These are phyloP conservation scores for Mellivora capensis DNA, from an alignment of 2,113 vertebrate species.

Conservation along the genomic window DNA sequence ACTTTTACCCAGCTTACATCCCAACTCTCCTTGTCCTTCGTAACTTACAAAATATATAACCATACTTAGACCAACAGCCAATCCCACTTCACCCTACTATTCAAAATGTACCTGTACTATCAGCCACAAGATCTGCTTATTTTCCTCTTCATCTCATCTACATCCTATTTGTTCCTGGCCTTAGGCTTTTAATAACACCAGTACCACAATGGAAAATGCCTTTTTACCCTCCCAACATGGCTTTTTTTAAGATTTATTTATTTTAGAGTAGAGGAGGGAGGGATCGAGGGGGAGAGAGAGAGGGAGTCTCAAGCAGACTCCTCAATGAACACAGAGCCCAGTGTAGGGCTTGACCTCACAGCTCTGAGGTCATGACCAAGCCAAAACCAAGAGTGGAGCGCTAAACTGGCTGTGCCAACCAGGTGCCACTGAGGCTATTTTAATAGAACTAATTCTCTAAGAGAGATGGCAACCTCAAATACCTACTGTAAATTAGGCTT, in stretches of 20 bases:
- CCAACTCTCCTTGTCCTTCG: neutral
- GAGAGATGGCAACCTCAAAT: neutral
- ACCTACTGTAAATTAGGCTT: neutral
- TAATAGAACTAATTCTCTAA: conserved; percentile 10
- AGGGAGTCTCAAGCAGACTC: neutral
- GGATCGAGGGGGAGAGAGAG: neutral
- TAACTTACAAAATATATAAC: neutral
- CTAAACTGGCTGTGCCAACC: neutral
- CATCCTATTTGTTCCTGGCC: neutral
- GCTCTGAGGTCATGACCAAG: neutral
- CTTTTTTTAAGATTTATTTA: neutral
- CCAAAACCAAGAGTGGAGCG: neutral
- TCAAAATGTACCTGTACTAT: neutral
- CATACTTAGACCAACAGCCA: neutral
- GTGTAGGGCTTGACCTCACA: neutral
- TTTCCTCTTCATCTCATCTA: neutral
- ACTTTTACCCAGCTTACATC: neutral
- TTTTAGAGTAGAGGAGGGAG: neutral
- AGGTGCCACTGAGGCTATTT: neutral
- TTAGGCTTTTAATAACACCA: neutral
- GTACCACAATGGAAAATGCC: neutral
- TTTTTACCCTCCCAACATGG: neutral
- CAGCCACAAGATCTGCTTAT: neutral
- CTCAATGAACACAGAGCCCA: neutral
- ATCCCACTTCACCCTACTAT: neutral